These are phyloP conservation scores for Brachyopa scutellaris DNA, from an alignment of 2,888 invertebrate genomes.

Conservation along the genomic window DNA sequence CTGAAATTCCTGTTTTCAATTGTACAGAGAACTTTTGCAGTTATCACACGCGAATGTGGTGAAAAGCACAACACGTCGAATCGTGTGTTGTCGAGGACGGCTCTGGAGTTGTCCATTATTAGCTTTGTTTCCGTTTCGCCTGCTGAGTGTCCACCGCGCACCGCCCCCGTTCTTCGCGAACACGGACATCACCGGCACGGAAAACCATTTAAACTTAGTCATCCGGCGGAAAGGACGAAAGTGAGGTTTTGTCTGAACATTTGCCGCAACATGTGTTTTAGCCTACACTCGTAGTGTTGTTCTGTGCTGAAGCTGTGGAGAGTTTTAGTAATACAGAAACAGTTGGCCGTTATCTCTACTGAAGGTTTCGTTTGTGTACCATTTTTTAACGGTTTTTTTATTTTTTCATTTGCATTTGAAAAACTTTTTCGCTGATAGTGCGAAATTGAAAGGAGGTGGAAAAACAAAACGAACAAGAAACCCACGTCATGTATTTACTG, in stretches of 20 bases:
- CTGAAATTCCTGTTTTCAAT: constrained; percentile 1
- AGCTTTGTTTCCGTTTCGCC: constrained; percentile 50
- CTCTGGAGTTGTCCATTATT: constrained; percentile 42
- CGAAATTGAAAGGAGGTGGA: constrained; percentile 22
- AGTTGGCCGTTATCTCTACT: constrained; percentile 63
- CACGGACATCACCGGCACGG: constrained; percentile 53
- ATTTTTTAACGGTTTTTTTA: not conserved
- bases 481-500: constrained; percentile 53
- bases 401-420: constrained; percentile 30
- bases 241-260: constrained; percentile 67
- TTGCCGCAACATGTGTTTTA: constrained; percentile 68
- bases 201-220: constrained; percentile 69
- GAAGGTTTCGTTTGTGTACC: constrained; percentile 3
- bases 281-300: not conserved
- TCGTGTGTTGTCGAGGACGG: constrained; percentile 17
- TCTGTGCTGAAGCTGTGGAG: not conserved
- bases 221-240: constrained; percentile 65
- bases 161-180: constrained; percentile 19
- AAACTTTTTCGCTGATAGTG: constrained; percentile 64
- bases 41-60: constrained; percentile 57
- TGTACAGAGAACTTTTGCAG: constrained; percentile 21
- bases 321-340: constrained; percentile 47
- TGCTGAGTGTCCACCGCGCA: not conserved
- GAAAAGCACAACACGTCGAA: constrained; percentile 55
- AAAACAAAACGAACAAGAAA: constrained; percentile 16